Evolutionary conservation across 2,113 vertebrate genomes (phyloP).

Genomic region (Ciconia maguari): DNA sequence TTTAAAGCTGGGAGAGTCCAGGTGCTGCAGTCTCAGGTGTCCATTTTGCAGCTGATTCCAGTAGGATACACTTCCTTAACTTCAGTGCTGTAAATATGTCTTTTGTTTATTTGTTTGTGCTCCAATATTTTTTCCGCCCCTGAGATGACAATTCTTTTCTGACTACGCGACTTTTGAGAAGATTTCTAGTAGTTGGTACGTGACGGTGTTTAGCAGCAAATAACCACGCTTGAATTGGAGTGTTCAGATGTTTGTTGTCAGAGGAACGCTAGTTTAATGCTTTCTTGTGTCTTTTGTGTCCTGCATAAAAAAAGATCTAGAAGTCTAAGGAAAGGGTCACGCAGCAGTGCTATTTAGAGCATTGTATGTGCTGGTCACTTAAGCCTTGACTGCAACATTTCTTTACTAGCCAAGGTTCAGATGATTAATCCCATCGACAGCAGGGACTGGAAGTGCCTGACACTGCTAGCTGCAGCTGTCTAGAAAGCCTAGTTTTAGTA

Average conservation of each 20-base stretch:
- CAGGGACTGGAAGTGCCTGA: background rate
- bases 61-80: background rate
- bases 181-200: background rate
- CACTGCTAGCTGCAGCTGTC: background rate
- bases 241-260: background rate
- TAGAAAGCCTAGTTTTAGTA: background rate
- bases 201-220: background rate
- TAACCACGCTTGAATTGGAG: background rate
- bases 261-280: background rate
- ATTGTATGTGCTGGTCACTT: background rate
- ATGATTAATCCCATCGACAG: background rate
- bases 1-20: background rate
- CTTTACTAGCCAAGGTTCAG: background rate
- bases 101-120: background rate
- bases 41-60: background rate
- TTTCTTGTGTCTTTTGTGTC: background rate
- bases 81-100: background rate
- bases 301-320: background rate
- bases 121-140: background rate
- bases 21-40: background rate
- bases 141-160: background rate
- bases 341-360: background rate
- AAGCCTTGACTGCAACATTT: background rate
- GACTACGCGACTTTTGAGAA: background rate
- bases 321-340: background rate